These are phyloP conservation scores for Hypolimnas misippus DNA, from an alignment of 2,888 invertebrate species.

Conservation along the genomic window DNA sequence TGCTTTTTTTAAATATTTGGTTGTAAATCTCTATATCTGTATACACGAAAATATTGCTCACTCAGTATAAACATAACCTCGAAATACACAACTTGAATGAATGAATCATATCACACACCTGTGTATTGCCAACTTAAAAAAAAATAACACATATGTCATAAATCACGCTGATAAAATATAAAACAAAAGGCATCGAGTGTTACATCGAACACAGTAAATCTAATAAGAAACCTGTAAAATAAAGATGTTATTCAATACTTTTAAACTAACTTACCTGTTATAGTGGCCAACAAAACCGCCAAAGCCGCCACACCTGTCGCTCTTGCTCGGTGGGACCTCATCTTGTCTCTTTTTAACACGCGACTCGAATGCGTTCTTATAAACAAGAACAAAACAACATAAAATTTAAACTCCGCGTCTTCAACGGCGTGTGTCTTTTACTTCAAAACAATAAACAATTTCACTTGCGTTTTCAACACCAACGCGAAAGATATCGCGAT, in stretches of 20 bases:
- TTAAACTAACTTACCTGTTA: slow-evolving; percentile 72
- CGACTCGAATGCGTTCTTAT: slow-evolving; percentile 63
- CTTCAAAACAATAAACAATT: slow-evolving; percentile 71
- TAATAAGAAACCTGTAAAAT: slow-evolving; percentile 44
- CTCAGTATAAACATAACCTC: slow-evolving; percentile 44
- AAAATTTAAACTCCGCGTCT: slow-evolving; percentile 62
- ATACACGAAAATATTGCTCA: neutral
- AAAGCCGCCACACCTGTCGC: slow-evolving; percentile 80
- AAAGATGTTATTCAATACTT: slow-evolving; percentile 35
- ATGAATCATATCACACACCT: slow-evolving; percentile 51
- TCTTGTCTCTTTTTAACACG: slow-evolving; percentile 79
- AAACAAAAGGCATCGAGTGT: neutral
- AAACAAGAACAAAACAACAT: slow-evolving; percentile 69
- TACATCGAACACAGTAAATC: slow-evolving; percentile 21
- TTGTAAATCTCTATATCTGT: neutral
- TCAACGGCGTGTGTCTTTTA: slow-evolving; percentile 67
- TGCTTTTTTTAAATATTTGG: too few relatives aligned
- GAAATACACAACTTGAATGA: slow-evolving; percentile 44
- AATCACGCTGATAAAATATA: slow-evolving; percentile 38
- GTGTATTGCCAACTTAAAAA: slow-evolving; percentile 51
- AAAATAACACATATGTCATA: slow-evolving; percentile 39
- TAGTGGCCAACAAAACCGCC: slow-evolving; percentile 71
- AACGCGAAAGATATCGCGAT: slow-evolving; percentile 61
- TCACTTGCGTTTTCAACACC: slow-evolving; percentile 74
- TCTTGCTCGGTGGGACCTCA: slow-evolving; percentile 69